These are phyloP conservation scores for Pseudopipra pipra DNA, from an alignment of 2,113 vertebrate genomes.

Conservation along the genomic window DNA sequence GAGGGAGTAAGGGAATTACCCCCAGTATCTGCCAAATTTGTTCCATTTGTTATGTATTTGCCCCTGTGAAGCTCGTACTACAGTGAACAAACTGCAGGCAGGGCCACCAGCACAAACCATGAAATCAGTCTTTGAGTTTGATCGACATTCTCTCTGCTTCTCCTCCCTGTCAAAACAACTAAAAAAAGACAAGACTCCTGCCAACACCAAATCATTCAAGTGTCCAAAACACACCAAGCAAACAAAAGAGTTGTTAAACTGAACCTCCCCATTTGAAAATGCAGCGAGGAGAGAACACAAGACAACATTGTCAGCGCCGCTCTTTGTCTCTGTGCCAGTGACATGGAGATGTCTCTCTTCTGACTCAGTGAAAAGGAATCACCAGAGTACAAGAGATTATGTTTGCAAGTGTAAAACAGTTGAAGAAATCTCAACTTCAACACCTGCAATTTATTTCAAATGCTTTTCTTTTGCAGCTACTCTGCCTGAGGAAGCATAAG, in stretches of 20 bases:
- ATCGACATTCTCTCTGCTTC: background rate
- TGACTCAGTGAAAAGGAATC: slow-evolving; percentile 60
- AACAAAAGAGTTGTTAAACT: slow-evolving; percentile 62
- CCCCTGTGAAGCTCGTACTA: background rate
- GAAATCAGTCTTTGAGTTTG: background rate
- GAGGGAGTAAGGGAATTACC: accelerated
- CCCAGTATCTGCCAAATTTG: background rate
- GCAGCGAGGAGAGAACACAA: slow-evolving; percentile 47
- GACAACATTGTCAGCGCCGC: slow-evolving; percentile 37
- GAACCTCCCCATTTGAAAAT: background rate
- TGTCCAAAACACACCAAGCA: slow-evolving; percentile 40
- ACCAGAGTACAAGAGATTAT: background rate
- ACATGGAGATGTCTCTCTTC: slow-evolving; percentile 69
- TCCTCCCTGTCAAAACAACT: slow-evolving; percentile 36
- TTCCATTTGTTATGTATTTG: background rate
- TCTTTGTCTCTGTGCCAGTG: slow-evolving; percentile 40
- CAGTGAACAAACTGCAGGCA: background rate
- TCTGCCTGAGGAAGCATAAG: background rate
- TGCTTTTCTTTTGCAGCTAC: background rate
- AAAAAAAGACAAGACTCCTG: background rate
- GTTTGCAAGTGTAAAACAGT: background rate
- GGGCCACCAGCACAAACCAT: background rate
- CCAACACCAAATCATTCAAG: background rate
- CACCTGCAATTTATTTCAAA: background rate
- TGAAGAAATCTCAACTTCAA: background rate